These are phyloP conservation scores for Anisognathus igniventris DNA, from an alignment of 2,797 vertebrate species.

Conservation along the genomic window DNA sequence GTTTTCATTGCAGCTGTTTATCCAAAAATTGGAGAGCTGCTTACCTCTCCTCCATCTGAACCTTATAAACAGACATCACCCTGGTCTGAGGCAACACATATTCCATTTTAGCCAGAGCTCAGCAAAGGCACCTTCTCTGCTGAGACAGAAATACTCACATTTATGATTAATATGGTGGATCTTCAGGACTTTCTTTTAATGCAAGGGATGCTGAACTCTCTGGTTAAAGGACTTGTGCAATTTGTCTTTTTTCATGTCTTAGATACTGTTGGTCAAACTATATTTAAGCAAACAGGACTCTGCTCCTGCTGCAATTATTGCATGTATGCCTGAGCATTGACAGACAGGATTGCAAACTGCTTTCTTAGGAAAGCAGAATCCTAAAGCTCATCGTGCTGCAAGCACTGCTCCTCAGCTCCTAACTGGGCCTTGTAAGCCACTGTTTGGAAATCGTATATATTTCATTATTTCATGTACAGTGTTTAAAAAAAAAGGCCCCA, in stretches of 20 bases:
- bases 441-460: neutral
- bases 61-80: neutral
- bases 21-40: neutral
- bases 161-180: neutral
- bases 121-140: neutral
- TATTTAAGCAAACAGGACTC: neutral
- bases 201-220: neutral
- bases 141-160: neutral
- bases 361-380: neutral
- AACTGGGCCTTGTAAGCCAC: neutral
- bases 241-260: neutral
- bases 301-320: neutral
- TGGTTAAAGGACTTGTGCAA: neutral
- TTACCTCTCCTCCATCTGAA: neutral
- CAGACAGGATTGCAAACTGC: neutral
- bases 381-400: neutral
- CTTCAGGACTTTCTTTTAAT: neutral
- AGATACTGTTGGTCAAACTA: neutral
- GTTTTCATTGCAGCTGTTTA: conserved; percentile 35
- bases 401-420: neutral
- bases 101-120: neutral
- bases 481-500: neutral
- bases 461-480: neutral
- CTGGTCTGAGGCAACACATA: neutral
- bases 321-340: neutral